Evolutionary conservation across 2,113 vertebrate species (phyloP).

Genomic region (Regulus satrapa): DNA sequence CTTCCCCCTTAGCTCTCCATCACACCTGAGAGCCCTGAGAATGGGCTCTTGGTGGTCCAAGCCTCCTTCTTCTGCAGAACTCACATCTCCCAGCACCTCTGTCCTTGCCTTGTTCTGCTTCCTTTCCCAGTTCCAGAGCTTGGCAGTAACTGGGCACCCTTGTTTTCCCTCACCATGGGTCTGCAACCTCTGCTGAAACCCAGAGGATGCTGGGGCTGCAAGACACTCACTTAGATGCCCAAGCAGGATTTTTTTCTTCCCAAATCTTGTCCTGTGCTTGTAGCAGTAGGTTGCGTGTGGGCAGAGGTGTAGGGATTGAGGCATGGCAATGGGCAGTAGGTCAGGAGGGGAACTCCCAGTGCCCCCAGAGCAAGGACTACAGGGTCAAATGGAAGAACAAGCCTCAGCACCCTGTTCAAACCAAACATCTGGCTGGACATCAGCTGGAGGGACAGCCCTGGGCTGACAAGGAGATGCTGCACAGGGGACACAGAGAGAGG

Average conservation of each 20-base stretch:
- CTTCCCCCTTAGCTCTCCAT: background rate
- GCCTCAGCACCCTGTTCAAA: background rate
- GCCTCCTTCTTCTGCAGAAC: background rate
- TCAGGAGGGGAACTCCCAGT: background rate
- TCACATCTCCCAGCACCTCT: background rate
- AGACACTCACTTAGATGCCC: background rate
- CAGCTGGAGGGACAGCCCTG: background rate
- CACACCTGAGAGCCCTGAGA: background rate
- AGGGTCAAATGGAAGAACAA: background rate
- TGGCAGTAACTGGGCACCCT: background rate
- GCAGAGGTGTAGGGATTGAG: background rate
- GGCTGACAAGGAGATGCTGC: background rate
- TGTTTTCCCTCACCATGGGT: background rate
- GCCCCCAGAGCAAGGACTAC: background rate
- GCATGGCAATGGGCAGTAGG: fast-evolving
- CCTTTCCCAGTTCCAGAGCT: background rate
- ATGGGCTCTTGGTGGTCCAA: background rate
- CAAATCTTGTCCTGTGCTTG: background rate
- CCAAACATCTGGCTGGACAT: background rate
- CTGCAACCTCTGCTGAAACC: background rate
- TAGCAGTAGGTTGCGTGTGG: background rate
- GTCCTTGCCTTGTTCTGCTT: background rate
- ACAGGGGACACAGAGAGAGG: fast-evolving
- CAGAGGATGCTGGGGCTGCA: background rate
- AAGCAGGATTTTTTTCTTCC: background rate